phyloP scores from a whole-genome alignment of 2,113 vertebrate genomes.

The Caretta caretta region DNA sequence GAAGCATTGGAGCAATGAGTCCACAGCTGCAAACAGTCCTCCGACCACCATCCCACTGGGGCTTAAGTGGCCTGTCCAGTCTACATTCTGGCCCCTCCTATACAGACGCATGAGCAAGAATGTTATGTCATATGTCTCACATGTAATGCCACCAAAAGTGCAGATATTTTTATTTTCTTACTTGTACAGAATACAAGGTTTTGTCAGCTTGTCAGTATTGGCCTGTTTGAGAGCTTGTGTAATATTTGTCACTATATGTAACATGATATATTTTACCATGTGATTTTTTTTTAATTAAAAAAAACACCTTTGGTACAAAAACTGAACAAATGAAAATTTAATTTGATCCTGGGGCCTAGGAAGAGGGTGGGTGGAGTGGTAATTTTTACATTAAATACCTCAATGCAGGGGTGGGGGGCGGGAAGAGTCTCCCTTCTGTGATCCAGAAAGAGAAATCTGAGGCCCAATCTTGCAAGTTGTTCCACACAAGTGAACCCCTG shows the following conservation, averaged over 20 bases:
- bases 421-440: background rate
- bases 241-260: background rate
- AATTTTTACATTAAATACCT: background rate
- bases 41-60: background rate
- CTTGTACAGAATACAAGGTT: background rate
- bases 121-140: background rate
- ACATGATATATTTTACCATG: background rate
- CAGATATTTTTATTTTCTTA: background rate
- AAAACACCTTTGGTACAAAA: background rate
- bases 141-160: background rate
- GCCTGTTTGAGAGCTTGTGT: background rate
- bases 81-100: background rate
- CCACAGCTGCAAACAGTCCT: background rate
- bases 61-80: background rate
- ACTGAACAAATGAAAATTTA: background rate
- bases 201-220: background rate
- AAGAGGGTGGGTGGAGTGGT: background rate
- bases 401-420: rapidly evolving
- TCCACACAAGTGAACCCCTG: background rate
- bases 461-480: background rate
- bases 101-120: background rate
- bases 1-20: background rate
- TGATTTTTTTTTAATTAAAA: no score
- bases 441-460: background rate
- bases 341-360: background rate